A percentile compares a stretch with the other conserved stretches of the same genome.
phyloP scores from a whole-genome alignment of 2,888 invertebrate genomes.

The Drosophila anomalata region DNA sequence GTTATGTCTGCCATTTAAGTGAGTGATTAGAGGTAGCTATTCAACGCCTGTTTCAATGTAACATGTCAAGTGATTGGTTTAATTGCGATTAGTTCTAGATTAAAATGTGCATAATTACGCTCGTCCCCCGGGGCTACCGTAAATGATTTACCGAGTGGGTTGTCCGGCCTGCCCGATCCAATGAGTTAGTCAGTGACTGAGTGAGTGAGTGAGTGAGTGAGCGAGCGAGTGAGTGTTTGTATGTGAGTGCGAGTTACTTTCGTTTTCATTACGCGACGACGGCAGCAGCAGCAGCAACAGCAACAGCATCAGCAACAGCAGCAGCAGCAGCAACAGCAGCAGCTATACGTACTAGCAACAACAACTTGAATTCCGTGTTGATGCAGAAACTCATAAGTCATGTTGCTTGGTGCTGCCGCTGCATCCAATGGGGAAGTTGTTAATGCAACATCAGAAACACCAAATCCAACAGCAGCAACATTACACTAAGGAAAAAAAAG shows the following conservation, averaged over 20 bases:
- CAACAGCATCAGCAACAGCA: slow-evolving; percentile 20
- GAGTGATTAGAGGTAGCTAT: slow-evolving; percentile 32
- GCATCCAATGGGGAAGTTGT: slow-evolving; percentile 75
- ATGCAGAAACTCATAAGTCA: slow-evolving; percentile 76
- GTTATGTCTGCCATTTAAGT: slow-evolving; percentile 39
- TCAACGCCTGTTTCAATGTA: slow-evolving; percentile 48
- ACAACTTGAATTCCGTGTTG: slow-evolving; percentile 73
- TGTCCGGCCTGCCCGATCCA: slow-evolving; percentile 24
- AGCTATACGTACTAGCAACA: slow-evolving; percentile 48
- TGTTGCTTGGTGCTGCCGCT: slow-evolving; percentile 48
- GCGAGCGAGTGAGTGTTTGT: slow-evolving; percentile 8
- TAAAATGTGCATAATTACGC: slow-evolving; percentile 39
- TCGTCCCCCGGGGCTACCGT: slow-evolving; percentile 13
- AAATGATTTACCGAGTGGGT: slow-evolving; percentile 43
- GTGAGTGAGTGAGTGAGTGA: slow-evolving; percentile 25
- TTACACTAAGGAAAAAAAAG: slow-evolving; percentile 15
- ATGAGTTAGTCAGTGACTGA: slow-evolving; percentile 34
- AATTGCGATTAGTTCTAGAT: slow-evolving; percentile 40
- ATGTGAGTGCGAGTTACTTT: slow-evolving; percentile 72
- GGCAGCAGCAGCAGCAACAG: slow-evolving; percentile 34
- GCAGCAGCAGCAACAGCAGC: slow-evolving; percentile 1
- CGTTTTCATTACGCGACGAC: slow-evolving; percentile 75
- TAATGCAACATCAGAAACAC: slow-evolving; percentile 64
- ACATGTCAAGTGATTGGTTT: slow-evolving; percentile 43
- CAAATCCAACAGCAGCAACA: slow-evolving; percentile 53